These are phyloP conservation scores for Catocala nupta DNA, from an alignment of 2,888 invertebrate genomes.

Conservation along the genomic window DNA sequence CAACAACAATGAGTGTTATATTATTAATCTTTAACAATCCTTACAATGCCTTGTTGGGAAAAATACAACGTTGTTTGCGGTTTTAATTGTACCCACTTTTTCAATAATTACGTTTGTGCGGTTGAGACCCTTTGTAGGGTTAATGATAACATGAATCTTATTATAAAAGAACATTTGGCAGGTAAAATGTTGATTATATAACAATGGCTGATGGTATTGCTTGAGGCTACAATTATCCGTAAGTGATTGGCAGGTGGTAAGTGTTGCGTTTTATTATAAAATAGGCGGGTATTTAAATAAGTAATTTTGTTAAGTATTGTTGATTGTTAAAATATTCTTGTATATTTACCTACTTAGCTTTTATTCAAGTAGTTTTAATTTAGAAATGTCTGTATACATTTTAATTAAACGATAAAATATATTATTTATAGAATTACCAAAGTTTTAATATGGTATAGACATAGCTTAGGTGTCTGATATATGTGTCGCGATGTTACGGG, in stretches of 20 bases:
- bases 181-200: constrained; percentile 34
- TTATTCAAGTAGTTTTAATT: too few species aligned
- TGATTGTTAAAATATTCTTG: neutral
- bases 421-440: too few species aligned
- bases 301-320: neutral
- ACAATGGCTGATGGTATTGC: constrained; percentile 30
- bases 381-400: too few species aligned
- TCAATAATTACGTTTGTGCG: constrained; percentile 40
- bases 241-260: constrained; percentile 43
- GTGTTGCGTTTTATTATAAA: constrained; percentile 13
- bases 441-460: too few species aligned
- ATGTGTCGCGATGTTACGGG: too few species aligned
- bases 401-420: too few species aligned
- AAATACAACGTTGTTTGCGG: constrained; percentile 64
- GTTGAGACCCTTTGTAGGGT: constrained; percentile 55
- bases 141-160: constrained; percentile 62
- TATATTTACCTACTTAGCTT: too few species aligned
- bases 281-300: constrained; percentile 1
- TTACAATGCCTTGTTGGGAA: constrained; percentile 50
- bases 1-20: constrained; percentile 53
- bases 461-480: too few species aligned
- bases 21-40: constrained; percentile 40
- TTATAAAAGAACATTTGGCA: constrained; percentile 57
- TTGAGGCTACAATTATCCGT: constrained; percentile 42
- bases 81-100: constrained; percentile 68